Evolutionary conservation across 92 coral and sea anemone genomes (phyloP), one percentile per base, ranked within the genome.

Genomic region (Parazoanthus darwini): DNA sequence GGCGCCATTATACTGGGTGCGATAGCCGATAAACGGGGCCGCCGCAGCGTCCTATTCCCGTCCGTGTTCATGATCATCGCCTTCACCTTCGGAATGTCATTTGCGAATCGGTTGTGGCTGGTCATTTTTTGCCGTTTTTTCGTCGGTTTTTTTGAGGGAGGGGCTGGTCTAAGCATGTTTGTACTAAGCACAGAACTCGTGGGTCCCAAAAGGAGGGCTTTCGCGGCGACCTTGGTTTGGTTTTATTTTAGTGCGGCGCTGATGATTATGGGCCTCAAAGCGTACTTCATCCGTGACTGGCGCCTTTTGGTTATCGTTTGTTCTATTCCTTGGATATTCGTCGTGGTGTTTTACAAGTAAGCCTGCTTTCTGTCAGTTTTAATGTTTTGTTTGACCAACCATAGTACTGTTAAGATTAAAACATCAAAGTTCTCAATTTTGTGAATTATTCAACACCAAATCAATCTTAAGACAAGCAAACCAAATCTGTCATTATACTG

Each of bases 281-380:
- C 98, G 66, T 94, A 87, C 74, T 91, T 43, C 73, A 89, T 94
- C 36, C 86, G 95, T n/a, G 93, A 93, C 6, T 94, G 98, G 98
- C 80, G 92, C 29, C 63, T 85, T 58, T 77, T 94, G 79, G 86
- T 91, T 77, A 94, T 94, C 59, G 65, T 94, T 25, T 91, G 92
- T 11, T 85, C 95, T 10, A 93, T 91, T 7, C 94, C 98, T 11
- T 94, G 91, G 85, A 54, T 91, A 29, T 88, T 94, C 48, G 92
- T 88, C n/a, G 44, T 94, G 7, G 65, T 94, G 14, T 94, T 94
- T 85, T 94, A 92, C 90, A 91, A 88, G 98, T 94, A 77, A 82
- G 95, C 87, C 36, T 42, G 26, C 10, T 13, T 9, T 73, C 23
- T 84, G 23, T 44, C 59, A 13, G 18, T 54, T 54, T 29, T 29